phyloP scores from a whole-genome alignment of 2,888 invertebrate species.

The Trichopria drosophilae region DNA sequence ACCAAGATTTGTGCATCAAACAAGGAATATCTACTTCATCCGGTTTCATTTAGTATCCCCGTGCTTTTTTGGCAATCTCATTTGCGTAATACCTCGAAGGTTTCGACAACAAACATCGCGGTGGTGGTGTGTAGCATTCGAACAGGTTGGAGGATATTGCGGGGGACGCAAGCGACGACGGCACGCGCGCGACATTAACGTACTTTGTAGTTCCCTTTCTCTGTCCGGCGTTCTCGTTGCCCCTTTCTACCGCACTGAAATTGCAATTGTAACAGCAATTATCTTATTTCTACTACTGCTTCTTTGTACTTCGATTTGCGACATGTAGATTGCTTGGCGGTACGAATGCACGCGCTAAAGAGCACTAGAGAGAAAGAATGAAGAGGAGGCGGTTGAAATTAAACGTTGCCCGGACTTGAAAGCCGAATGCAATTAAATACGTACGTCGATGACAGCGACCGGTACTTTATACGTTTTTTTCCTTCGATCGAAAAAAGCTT shows the following conservation, averaged over 20 bases:
- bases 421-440: slow-evolving; percentile 33
- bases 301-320: slow-evolving; percentile 45
- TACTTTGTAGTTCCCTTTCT: slow-evolving; percentile 46
- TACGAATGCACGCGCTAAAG: slow-evolving; percentile 15
- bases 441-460: slow-evolving; percentile 30
- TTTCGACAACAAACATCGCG: slow-evolving; percentile 50
- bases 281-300: slow-evolving; percentile 46
- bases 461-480: slow-evolving; percentile 14
- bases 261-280: slow-evolving; percentile 53
- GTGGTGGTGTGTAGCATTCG: too few relatives aligned
- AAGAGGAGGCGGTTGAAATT: slow-evolving; percentile 32
- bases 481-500: background rate
- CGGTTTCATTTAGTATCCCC: background rate
- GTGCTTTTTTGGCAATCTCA: slow-evolving; percentile 42
- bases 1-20: too few relatives aligned
- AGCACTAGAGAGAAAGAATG: slow-evolving; percentile 27
- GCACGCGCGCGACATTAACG: slow-evolving; percentile 46
- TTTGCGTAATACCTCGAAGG: slow-evolving; percentile 51
- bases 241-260: slow-evolving; percentile 33
- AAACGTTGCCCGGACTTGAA: slow-evolving; percentile 36
- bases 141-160: slow-evolving; percentile 35
- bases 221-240: slow-evolving; percentile 24
- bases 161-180: slow-evolving; percentile 30
- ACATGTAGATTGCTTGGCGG: slow-evolving; percentile 35
- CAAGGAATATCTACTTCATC: background rate